A percentile compares a stretch with the other conserved stretches of the same genome.
These are phyloP conservation scores for Microcebus griseorufus DNA, from an alignment of 2,113 vertebrate genomes.

Conservation along the genomic window DNA sequence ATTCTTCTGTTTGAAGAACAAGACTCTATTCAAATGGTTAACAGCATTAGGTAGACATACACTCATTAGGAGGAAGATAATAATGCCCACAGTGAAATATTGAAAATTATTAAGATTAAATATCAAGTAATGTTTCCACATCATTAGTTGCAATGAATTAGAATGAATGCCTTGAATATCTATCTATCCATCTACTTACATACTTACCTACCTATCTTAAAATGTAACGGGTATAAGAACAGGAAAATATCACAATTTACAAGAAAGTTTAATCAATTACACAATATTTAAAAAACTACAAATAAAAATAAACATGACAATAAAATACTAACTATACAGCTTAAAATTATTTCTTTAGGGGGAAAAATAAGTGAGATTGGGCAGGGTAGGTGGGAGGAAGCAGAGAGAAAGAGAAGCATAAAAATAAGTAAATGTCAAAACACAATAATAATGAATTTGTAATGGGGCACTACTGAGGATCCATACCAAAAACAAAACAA, in stretches of 20 bases:
- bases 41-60: background rate
- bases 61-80: background rate
- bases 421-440: background rate
- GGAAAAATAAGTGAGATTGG: background rate
- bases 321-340: background rate
- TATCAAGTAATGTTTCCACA: background rate
- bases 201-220: background rate
- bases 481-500: background rate
- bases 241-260: background rate
- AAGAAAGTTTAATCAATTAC: background rate
- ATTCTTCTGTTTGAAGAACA: background rate
- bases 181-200: background rate
- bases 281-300: background rate
- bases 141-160: background rate
- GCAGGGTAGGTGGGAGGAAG: background rate
- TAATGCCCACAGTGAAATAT: background rate
- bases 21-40: background rate
- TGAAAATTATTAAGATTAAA: background rate
- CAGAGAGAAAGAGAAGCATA: background rate
- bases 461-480: background rate
- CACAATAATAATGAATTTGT: background rate
- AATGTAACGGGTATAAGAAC: background rate
- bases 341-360: background rate
- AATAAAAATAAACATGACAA: slow-evolving; percentile 6
- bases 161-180: background rate